Percentiles rank a stretch among this genome's conserved stretches.
Conservation (phyloP, 2,888 invertebrate genomes). For the Heliconius sara region DNA sequence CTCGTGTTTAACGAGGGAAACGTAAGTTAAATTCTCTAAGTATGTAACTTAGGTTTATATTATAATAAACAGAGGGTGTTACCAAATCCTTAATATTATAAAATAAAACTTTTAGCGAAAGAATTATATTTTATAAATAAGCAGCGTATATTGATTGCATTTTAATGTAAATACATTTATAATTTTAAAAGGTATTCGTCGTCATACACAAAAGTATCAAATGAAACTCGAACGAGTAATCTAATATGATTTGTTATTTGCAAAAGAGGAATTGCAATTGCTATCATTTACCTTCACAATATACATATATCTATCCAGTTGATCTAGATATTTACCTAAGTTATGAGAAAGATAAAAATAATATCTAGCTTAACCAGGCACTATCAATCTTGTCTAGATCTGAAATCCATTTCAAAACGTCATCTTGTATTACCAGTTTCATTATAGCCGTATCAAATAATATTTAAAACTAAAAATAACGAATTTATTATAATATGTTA, state of each 20-base stretch:
- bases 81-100: background rate
- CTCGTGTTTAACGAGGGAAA: conserved; percentile 3
- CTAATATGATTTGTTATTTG: background rate
- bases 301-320: background rate
- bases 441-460: background rate
- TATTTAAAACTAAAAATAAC: background rate
- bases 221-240: background rate
- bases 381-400: background rate
- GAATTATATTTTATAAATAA: background rate
- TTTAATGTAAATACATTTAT: background rate
- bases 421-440: background rate
- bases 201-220: background rate
- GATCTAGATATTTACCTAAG: background rate
- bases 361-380: background rate
- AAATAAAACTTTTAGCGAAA: background rate
- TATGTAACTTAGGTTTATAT: conserved; percentile 1
- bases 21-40: background rate
- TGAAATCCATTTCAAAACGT: background rate
- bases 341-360: background rate
- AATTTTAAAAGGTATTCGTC: background rate
- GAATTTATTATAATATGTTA: background rate
- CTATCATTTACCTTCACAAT: background rate
- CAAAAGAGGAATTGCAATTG: background rate
- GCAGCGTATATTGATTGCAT: background rate
- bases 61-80: background rate